Percentiles rank a stretch among this genome's conserved stretches.
phyloP scores from a whole-genome alignment of 2,888 invertebrate species.

The Pheosia gnoma region DNA sequence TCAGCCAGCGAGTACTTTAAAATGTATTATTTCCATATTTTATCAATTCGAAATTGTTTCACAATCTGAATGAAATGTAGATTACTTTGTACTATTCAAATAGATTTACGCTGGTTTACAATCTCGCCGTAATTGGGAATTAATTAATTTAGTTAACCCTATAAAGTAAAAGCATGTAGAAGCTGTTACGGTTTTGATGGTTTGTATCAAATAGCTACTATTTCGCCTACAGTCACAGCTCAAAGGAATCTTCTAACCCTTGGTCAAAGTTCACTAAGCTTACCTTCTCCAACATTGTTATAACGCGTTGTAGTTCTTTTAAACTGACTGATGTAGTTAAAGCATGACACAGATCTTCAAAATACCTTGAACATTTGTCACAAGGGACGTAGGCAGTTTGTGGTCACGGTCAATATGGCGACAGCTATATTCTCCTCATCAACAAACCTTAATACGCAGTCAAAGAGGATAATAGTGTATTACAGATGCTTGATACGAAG shows the following conservation, averaged over 20 bases:
- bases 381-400: background rate
- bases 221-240: too few relatives aligned
- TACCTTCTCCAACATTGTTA: too few relatives aligned
- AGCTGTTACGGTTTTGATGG: too few relatives aligned
- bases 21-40: constrained; percentile 11
- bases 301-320: too few relatives aligned
- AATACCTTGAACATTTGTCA: background rate
- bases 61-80: constrained; percentile 5
- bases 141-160: too few relatives aligned
- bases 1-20: constrained; percentile 13
- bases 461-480: background rate
- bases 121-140: too few relatives aligned
- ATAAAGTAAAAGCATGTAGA: too few relatives aligned
- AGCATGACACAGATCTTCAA: background rate
- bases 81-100: background rate
- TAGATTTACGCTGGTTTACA: background rate
- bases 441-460: background rate
- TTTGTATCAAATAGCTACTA: too few relatives aligned
- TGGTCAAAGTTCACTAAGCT: too few relatives aligned
- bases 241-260: too few relatives aligned
- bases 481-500: constrained; percentile 11
- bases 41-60: constrained; percentile 16
- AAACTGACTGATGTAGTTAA: background rate
- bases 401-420: background rate
- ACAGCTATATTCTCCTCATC: background rate